Base-by-base conservation (phyloP, 2,113 vertebrate genomes). In the Microcebus griseorufus region DNA sequence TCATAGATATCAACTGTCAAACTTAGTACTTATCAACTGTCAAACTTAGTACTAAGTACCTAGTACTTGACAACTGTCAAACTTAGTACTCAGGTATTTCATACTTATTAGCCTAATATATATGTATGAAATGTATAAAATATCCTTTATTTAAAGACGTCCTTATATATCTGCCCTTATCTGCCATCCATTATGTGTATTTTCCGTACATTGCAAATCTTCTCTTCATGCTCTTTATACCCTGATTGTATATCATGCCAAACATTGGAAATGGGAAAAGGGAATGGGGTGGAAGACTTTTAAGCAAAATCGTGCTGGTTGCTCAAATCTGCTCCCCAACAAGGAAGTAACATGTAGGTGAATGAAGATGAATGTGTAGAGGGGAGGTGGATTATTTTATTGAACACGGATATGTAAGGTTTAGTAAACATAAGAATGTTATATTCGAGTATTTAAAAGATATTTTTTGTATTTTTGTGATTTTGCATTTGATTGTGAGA, bases 211-310 rank as follows among this genome's bases (percentile, higher is more conserved):
- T 87, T 51, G 20, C 13, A 51, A 64, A 75, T 18, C n/a, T 72
- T 37, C 13, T 65, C 14, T 64, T 78, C 62, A 42, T 53, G 3
- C 32, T 16, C 0, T 14, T n/a, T 17, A 12, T 89, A n/a, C 3
- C 14, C 20, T 58, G 18, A 86, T 53, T 85, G 2, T 14, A 58
- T 82, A 18, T 82, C 9, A 16, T 45, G n/a, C 3, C 34, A 60
- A 2, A 64, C 0, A 53, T 4, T 39, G 37, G 9, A 1, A 60
- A 53, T 70, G 12, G 18, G 13, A 39, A 48, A 55, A 48, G 2
- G 1, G 34, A 48, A 39, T 3, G 2, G 1, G 29, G 5, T 37
- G 3, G 1, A 9, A 67, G 3, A 60, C 2, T 12, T 86, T 0
- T 37, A 34, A 45, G 9, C 6, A 23, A 34, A 81, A 60, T 64